Conservation (phyloP, 2,888 invertebrate species). For the Eulithis prunata region DNA sequence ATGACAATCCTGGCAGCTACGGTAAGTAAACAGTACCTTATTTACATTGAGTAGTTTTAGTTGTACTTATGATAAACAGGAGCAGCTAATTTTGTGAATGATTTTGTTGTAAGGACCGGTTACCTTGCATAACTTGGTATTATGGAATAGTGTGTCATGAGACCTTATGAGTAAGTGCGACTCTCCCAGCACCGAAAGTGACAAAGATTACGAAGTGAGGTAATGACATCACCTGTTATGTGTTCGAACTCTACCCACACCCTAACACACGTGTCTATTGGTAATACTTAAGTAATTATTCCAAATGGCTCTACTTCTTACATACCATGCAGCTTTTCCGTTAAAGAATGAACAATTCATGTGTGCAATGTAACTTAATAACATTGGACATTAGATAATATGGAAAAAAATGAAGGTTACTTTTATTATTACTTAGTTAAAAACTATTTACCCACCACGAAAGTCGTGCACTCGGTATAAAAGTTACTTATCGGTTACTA, state of each 20-base stretch:
- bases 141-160: conserved; percentile 64
- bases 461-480: too few species aligned
- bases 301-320: too few species aligned
- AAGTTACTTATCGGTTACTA: too few species aligned
- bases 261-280: conserved; percentile 66
- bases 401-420: too few species aligned
- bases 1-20: conserved; percentile 37
- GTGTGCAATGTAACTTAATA: too few species aligned
- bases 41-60: conserved; percentile 32
- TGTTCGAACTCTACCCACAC: conserved; percentile 74
- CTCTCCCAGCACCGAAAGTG: conserved; percentile 50
- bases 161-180: conserved; percentile 47
- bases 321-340: too few species aligned
- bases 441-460: too few species aligned
- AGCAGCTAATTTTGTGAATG: conserved; percentile 68
- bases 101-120: conserved; percentile 60
- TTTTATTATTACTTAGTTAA: too few species aligned
- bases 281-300: not conserved
- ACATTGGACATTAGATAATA: too few species aligned
- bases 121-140: conserved; percentile 64
- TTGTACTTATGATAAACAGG: conserved; percentile 54
- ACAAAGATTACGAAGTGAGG: conserved; percentile 64
- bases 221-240: conserved; percentile 78
- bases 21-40: conserved; percentile 38
- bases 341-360: too few species aligned